A percentile compares a stretch with the other conserved stretches of the same genome.
phyloP scores from a whole-genome alignment of 2,113 vertebrate species.

The Vanacampus margaritifer region DNA sequence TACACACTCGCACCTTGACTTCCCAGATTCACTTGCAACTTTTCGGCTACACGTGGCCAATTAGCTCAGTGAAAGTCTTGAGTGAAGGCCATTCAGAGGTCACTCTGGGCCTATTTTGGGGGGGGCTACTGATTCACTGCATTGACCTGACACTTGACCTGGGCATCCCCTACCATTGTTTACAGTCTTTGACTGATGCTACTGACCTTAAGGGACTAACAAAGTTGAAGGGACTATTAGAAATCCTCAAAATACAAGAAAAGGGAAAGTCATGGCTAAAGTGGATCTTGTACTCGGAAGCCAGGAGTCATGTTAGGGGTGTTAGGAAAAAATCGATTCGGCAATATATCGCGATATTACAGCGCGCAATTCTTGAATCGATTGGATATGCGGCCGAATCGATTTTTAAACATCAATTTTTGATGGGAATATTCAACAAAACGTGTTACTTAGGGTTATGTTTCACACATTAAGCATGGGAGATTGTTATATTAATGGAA shows the following conservation, averaged over 20 bases:
- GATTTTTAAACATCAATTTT: too few species aligned
- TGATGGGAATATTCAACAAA: too few species aligned
- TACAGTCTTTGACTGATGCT: background rate
- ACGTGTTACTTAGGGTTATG: too few species aligned
- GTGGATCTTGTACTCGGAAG: background rate
- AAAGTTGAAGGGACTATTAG: conserved; percentile 5
- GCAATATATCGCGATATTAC: too few species aligned
- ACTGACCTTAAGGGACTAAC: background rate
- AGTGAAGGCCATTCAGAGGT: background rate
- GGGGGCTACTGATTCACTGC: conserved; percentile 16
- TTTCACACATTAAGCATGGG: too few species aligned
- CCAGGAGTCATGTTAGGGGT: background rate
- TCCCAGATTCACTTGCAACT: too few species aligned
- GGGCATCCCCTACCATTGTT: background rate
- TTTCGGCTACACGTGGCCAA: background rate
- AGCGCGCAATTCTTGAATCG: too few species aligned
- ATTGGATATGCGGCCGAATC: too few species aligned
- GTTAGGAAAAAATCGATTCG: too few species aligned
- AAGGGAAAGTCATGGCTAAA: background rate
- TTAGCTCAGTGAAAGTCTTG: background rate
- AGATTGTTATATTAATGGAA: too few species aligned
- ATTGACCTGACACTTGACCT: conserved; percentile 4
- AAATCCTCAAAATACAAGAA: background rate
- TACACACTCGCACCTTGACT: too few species aligned
- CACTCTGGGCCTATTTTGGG: background rate